Evolutionary conservation across 2,113 vertebrate genomes (phyloP), one percentile per base, ranked within the genome.

Genomic region (Dicentrarchus labrax): DNA sequence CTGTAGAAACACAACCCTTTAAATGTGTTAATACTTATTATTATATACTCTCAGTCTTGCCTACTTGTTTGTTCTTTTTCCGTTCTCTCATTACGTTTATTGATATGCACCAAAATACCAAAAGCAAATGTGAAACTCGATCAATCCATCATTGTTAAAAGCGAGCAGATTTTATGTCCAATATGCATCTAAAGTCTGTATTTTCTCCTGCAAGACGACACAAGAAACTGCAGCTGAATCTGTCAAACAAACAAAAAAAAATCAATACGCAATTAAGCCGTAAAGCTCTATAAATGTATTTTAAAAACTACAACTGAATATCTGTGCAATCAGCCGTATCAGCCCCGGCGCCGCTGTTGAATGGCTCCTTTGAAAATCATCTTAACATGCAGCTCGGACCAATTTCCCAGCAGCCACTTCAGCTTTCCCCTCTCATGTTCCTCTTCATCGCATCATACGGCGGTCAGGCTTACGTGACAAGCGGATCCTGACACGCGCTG

Each of bases 331-430:
- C 75, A 54, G 38, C 50, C 17, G 8, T 8, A 71, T 60, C 53
- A 57, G 69, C 3, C 30, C 36, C 8, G 6, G 2, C 36, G 11
- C 54, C 21, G 24, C 53, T 56, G 54, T 13, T 51, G 70, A 78
- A 45, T 8, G 64, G 74, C 77, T 82, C 38, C 72, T 72, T 61
- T 66, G 71, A 82, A 87, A 88, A 88, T 78, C 80, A 73, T 85
- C 74, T 73, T 56, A 64, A 51, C 68, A 7, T 76, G 82, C 67
- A 61, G 56, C 78, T 45, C 68, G 21, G 36, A 73, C 57, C 68
- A 82, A 84, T 87, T 86, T 89, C 80, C 84, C 82, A 60, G 66
- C 76, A 89, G 87, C 82, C 84, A 80, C 86, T 86, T 88, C 53
- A 80, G 64, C 81, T 85, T 53, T n/a, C 43, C 30, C 73, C 80